A percentile compares a stretch with the other conserved stretches of the same genome.
These are phyloP conservation scores for Microplitis manilae DNA, from an alignment of 2,888 invertebrate species.

Conservation along the genomic window DNA sequence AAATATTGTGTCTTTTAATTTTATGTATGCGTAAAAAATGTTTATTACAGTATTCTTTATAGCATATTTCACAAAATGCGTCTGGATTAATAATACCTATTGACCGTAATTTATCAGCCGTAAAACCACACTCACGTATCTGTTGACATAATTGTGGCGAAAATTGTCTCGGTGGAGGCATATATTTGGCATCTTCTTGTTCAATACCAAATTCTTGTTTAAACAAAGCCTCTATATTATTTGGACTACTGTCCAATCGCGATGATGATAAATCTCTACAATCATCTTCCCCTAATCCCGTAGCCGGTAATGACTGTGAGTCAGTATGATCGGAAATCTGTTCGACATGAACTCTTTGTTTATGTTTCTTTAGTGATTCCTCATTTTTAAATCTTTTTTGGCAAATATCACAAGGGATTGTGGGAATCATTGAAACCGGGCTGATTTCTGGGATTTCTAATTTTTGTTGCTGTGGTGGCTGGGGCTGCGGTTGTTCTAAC, in stretches of 20 bases:
- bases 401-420: conserved; percentile 80
- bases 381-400: conserved; percentile 83
- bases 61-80: conserved; percentile 94
- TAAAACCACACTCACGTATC: conserved; percentile 81
- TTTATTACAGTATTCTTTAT: conserved; percentile 94
- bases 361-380: conserved; percentile 81
- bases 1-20: conserved; percentile 92
- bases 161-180: conserved; percentile 59
- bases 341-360: conserved; percentile 78
- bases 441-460: conserved; percentile 44
- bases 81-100: conserved; percentile 89
- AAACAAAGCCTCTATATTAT: conserved; percentile 65
- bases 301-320: conserved; percentile 46
- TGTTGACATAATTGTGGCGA: conserved; percentile 73
- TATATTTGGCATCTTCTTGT: conserved; percentile 64
- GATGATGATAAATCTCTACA: conserved; percentile 44
- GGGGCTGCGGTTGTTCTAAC: conserved; percentile 65
- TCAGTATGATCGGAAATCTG: conserved; percentile 56
- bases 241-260: conserved; percentile 59
- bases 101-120: conserved; percentile 81
- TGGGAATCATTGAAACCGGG: conserved; percentile 51
- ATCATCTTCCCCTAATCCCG: conserved; percentile 60
- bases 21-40: conserved; percentile 94
- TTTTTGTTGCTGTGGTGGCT: conserved; percentile 51
- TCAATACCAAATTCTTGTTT: conserved; percentile 67